Evolutionary conservation across 2,113 vertebrate genomes (phyloP).

Genomic region (Ictalurus furcatus): DNA sequence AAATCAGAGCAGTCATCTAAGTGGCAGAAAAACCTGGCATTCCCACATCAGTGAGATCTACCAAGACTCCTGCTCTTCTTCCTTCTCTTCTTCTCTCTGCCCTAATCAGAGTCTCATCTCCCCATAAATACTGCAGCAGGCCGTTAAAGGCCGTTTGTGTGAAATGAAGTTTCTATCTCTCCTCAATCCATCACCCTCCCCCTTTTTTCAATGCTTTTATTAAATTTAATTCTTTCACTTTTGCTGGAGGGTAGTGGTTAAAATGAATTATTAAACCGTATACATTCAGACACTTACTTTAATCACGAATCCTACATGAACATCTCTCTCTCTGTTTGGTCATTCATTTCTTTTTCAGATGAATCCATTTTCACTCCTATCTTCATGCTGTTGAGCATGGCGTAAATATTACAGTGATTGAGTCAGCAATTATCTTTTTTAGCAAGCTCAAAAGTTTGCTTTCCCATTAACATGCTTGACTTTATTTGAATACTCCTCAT

Average conservation of each 20-base stretch:
- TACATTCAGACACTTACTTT: conserved; percentile 46
- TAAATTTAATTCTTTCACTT: conserved; percentile 68
- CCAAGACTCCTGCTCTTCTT: neutral
- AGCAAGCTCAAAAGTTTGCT: neutral
- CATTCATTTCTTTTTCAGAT: conserved; percentile 3
- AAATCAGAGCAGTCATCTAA: conserved; percentile 24
- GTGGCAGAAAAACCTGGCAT: conserved; percentile 15
- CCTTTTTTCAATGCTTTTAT: conserved; percentile 71
- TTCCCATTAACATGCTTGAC: neutral
- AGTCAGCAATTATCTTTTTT: neutral
- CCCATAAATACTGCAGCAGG: conserved; percentile 66
- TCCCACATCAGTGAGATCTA: conserved; percentile 20
- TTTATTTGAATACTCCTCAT: neutral
- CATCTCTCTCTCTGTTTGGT: neutral
- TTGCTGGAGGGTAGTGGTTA: conserved; percentile 57
- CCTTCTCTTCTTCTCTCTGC: conserved; percentile 6
- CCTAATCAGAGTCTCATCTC: conserved; percentile 15
- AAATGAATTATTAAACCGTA: conserved; percentile 68
- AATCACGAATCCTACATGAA: neutral
- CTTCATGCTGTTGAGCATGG: neutral
- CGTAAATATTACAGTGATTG: neutral
- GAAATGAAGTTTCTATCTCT: conserved; percentile 67
- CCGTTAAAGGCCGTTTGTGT: conserved; percentile 44
- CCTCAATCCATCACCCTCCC: conserved; percentile 68
- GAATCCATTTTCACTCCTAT: conserved; percentile 17